Evolutionary conservation across 2,113 vertebrate genomes (phyloP), one percentile per base, ranked within the genome.

Genomic region (Rhea pennata): DNA sequence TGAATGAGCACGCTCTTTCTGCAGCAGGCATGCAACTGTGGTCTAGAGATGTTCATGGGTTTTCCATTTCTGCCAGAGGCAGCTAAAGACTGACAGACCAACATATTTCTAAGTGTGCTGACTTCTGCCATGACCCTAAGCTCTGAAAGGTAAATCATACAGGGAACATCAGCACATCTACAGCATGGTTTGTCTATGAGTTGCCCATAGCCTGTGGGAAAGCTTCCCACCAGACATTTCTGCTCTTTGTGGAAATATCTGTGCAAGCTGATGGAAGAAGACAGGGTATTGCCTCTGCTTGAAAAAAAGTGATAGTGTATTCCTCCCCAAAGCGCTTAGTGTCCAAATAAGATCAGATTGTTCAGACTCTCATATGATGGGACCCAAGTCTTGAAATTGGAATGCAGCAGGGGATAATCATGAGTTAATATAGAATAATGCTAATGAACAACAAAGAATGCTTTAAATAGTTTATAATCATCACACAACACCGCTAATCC

Each of bases 391-490:
- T 81, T 88, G 72, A 82, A 90, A 92, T 46, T 86, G 76, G 61
- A 88, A 70, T 92, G 90, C 69, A 96, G 95, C 88, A 94, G 88
- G 46, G 95, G 82, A 87, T 91, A 96, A 96, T 84, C 5, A 2
- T 73, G 58, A 96, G 92, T 96, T 96, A 95, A 96, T 96, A 56
- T 5, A 94, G 20, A 87, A 70, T 86, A 95, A 97, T 89, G 87
- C 71, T 95, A 95, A 96, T 92, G 92, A 96, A 95, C 95, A 95
- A 84, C 95, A 96, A 94, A 95, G 74, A 91, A 96, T 36, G 76
- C 42, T 93, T 97, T 93, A 88, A 94, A 91, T 91, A 77, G 87
- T 91, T 96, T 90, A 92, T 96, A 96, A 97, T 96, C 94, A 93
- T 95, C 84, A 70, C 87, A 92, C 3, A 0, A 81, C 80, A 95